Evolutionary conservation across 2,888 invertebrate genomes (phyloP).

Genomic region (Syritta pipiens): DNA sequence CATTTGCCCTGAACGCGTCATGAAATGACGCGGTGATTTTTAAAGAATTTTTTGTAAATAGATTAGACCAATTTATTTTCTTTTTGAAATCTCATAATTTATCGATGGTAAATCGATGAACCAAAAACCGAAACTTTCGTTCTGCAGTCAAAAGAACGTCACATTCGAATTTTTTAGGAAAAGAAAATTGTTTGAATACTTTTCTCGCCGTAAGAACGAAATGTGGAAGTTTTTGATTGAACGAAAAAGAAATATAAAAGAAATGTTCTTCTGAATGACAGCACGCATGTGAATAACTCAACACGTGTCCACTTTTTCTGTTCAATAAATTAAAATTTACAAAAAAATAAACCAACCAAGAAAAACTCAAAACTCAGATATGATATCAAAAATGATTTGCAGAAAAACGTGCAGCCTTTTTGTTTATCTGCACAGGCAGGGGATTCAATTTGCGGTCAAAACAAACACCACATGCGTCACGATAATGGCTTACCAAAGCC

Average conservation of each 20-base stretch:
- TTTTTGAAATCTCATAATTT: slow-evolving; percentile 13
- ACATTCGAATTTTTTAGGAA: no score
- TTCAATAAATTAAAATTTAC: slow-evolving; percentile 23
- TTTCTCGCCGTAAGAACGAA: no score
- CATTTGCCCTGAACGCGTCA: no score
- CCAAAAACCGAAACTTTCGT: no score
- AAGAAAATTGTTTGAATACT: no score
- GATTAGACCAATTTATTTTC: slow-evolving; percentile 14
- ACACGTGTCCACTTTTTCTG: slow-evolving; percentile 53
- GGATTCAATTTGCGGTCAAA: slow-evolving; percentile 45
- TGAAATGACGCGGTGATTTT: not conserved
- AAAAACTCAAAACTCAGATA: no score
- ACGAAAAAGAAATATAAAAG: no score
- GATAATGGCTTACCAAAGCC: slow-evolving; percentile 19
- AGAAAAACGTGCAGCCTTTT: slow-evolving; percentile 50
- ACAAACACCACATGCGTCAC: slow-evolving; percentile 59
- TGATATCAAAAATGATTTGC: slow-evolving; percentile 27
- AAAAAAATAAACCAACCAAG: no score
- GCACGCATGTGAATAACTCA: slow-evolving; percentile 1
- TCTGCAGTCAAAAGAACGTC: no score
- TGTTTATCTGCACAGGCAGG: slow-evolving; percentile 20
- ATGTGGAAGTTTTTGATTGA: no score
- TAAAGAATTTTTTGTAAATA: not conserved
- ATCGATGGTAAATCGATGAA: no score
- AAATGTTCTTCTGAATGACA: no score